Evolutionary conservation across 1,140 invertebrate species (phyloP), one percentile per base, ranked within the genome.

Genomic region (Bombus fervidus): DNA sequence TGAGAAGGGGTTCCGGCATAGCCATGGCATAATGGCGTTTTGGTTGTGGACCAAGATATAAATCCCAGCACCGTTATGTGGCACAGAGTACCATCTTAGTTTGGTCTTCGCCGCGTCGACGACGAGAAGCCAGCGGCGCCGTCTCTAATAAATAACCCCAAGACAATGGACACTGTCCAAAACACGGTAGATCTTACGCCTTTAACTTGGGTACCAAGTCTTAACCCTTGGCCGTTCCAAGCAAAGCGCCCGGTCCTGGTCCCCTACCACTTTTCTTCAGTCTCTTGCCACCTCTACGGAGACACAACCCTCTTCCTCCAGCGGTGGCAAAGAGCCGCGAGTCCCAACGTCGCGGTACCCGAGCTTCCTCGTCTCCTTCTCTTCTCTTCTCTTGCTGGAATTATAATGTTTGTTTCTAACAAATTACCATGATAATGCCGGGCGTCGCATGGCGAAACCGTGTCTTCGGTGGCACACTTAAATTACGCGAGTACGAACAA

Each of bases 371-470:
- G 34, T 59, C 69, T 80, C 74, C 64, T 15, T 22, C 2, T n/a
- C 37, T 28, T 43, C 34, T 28, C 81, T n/a, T 28, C 59, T n/a
- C 59, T 22, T 39, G 77, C 53, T 88, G 91, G 92, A 94, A 94
- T 95, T 95, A 95, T 95, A 94, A 95, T 94, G 94, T 95, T 95
- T 95, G 95, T 95, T 95, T 94, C 94, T 94, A 95, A 95, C 95
- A 95, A 95, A 95, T 95, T 95, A 95, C 94, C 95, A 95, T 95
- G 94, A 95, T 95, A 95, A 95, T 95, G 91, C 91, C 79, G 84
- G 75, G 47, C 78, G 83, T 91, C 91, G 92, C 92, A 87, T 87
- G 87, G 92, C 89, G 92, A 92, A 92, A 92, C 91, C 92, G 88
- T 89, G 93, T 93, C 93, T 94, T 94, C 92, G 92, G 92, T 94